These are phyloP conservation scores for Lasius platythorax DNA, from an alignment of 2,888 invertebrate genomes.

Conservation along the genomic window DNA sequence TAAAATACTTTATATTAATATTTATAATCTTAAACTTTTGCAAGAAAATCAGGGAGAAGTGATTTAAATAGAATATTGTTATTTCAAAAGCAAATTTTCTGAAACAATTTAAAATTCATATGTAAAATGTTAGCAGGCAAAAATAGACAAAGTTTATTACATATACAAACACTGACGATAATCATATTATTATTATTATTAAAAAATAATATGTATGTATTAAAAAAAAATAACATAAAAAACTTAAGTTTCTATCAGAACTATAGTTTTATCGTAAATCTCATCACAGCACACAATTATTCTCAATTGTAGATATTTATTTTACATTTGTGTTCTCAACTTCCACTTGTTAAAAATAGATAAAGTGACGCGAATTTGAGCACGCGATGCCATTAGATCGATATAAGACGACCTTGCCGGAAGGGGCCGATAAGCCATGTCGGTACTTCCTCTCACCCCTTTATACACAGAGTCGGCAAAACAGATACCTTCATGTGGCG, in stretches of 20 bases:
- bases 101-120: not conserved
- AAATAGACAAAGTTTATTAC: not conserved
- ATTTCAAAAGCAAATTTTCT: not conserved
- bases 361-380: not conserved
- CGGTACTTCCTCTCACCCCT: constrained; percentile 49
- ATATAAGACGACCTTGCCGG: constrained; percentile 20
- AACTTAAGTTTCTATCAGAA: not conserved
- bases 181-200: not conserved
- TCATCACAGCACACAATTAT: not conserved
- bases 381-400: constrained; percentile 12
- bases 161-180: not conserved
- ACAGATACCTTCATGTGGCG: constrained; percentile 36
- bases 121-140: not conserved
- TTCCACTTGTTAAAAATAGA: constrained; percentile 17
- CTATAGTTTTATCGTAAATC: not conserved
- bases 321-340: not conserved
- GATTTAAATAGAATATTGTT: not conserved
- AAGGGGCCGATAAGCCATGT: constrained; percentile 34
- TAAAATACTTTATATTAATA: constrained; percentile 8
- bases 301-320: not conserved
- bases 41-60: not conserved
- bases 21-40: not conserved
- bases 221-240: not conserved
- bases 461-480: constrained; percentile 51
- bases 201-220: not conserved